A percentile compares a stretch with the other conserved stretches of the same genome.
Evolutionary conservation across 2,888 invertebrate genomes (phyloP).

Genomic region (Syrphus vitripennis): DNA sequence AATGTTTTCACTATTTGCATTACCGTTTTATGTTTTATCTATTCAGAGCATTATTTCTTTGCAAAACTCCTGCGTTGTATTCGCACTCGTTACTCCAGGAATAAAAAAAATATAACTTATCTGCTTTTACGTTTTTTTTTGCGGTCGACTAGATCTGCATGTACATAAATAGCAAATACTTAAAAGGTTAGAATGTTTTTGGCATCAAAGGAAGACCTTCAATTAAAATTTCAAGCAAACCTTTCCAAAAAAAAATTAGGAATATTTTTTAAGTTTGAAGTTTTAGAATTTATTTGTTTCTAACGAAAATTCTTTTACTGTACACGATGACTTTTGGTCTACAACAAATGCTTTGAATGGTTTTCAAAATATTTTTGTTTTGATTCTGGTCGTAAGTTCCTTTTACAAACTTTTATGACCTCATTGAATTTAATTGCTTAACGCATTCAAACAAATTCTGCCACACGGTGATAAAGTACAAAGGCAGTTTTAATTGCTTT

Average conservation of each 20-base stretch:
- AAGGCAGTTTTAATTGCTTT: background rate
- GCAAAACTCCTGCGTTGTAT: background rate
- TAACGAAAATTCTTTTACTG: background rate
- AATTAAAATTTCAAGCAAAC: constrained; percentile 25
- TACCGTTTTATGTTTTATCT: background rate
- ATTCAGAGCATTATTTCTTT: background rate
- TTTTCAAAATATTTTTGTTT: background rate
- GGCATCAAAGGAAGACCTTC: constrained; percentile 6
- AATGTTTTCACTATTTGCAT: no score
- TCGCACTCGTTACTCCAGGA: background rate
- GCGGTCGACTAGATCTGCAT: constrained; percentile 30
- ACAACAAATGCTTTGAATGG: background rate
- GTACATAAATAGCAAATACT: background rate
- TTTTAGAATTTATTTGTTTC: background rate
- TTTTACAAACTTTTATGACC: constrained; percentile 38
- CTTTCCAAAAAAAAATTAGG: constrained; percentile 10
- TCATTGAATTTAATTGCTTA: constrained; percentile 45
- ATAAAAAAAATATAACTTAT: background rate
- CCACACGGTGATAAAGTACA: constrained; percentile 8
- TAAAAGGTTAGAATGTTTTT: background rate
- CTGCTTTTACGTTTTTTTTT: background rate
- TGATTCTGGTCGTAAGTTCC: no score
- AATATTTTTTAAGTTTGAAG: background rate
- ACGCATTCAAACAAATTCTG: constrained; percentile 9
- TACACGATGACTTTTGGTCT: constrained; percentile 19